These are phyloP conservation scores for Ovis canadensis DNA, from an alignment of 2,113 vertebrate species.

Conservation along the genomic window DNA sequence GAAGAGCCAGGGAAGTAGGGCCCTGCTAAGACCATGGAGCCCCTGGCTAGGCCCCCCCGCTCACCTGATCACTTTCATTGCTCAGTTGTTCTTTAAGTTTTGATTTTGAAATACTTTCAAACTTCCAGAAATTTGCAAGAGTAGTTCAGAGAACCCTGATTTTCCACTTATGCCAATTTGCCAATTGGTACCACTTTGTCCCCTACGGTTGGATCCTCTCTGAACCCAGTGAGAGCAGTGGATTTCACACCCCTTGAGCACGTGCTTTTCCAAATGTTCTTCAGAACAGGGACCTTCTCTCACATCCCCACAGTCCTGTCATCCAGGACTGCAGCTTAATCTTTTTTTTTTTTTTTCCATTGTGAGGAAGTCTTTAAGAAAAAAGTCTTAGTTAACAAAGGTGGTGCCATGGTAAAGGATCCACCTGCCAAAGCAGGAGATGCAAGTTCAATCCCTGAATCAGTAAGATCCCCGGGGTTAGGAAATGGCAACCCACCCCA, in stretches of 20 bases:
- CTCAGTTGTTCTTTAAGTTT: neutral
- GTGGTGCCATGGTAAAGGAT: neutral
- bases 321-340: neutral
- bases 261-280: neutral
- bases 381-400: neutral
- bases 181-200: neutral
- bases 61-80: neutral
- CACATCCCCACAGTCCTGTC: neutral
- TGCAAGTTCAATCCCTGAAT: neutral
- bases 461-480: neutral
- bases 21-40: rapidly evolving
- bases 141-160: neutral
- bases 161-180: neutral
- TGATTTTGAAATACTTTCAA: neutral
- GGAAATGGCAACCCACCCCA: neutral
- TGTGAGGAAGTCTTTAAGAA: neutral
- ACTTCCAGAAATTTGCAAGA: neutral
- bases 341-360: neutral
- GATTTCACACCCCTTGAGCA: neutral
- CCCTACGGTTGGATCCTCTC: neutral
- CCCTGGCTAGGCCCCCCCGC: too few relatives aligned
- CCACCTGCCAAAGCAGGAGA: neutral
- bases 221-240: neutral
- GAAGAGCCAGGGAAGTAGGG: too few relatives aligned
- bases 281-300: neutral